Evolutionary conservation across 2,888 invertebrate species (phyloP).

Genomic region (Mesorhabditis spiculigera): DNA sequence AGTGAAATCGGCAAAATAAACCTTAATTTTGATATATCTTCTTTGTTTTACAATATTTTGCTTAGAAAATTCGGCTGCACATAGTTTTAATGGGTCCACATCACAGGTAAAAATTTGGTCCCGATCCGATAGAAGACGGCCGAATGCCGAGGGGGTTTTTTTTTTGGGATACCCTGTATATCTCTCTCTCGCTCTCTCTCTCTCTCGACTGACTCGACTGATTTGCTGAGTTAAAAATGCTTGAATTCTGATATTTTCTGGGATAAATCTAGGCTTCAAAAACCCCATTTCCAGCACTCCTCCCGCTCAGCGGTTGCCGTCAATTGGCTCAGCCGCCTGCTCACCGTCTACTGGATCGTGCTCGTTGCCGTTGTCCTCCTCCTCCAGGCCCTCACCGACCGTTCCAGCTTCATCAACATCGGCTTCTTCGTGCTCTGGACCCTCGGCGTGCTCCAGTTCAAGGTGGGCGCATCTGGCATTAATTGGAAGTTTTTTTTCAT

Average conservation of each 20-base stretch:
- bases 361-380: slow-evolving; percentile 88
- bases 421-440: slow-evolving; percentile 94
- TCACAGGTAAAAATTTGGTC: no score
- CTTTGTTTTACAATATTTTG: no score
- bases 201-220: neutral
- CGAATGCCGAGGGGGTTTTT: no score
- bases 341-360: slow-evolving; percentile 94
- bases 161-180: no score
- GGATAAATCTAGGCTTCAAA: neutral
- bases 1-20: no score
- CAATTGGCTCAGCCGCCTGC: slow-evolving; percentile 61
- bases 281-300: neutral
- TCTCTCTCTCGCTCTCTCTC: no score
- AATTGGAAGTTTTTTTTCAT: no score
- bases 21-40: no score
- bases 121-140: no score
- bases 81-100: no score
- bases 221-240: neutral
- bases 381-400: slow-evolving; percentile 64
- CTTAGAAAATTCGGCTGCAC: no score
- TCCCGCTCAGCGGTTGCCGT: slow-evolving; percentile 14
- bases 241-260: neutral
- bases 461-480: slow-evolving; percentile 66
- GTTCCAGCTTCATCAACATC: slow-evolving; percentile 86
- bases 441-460: slow-evolving; percentile 84